Percentiles rank a stretch among this genome's conserved stretches.
phyloP scores from a whole-genome alignment of 2,797 vertebrate species.

The Zalophus californianus region DNA sequence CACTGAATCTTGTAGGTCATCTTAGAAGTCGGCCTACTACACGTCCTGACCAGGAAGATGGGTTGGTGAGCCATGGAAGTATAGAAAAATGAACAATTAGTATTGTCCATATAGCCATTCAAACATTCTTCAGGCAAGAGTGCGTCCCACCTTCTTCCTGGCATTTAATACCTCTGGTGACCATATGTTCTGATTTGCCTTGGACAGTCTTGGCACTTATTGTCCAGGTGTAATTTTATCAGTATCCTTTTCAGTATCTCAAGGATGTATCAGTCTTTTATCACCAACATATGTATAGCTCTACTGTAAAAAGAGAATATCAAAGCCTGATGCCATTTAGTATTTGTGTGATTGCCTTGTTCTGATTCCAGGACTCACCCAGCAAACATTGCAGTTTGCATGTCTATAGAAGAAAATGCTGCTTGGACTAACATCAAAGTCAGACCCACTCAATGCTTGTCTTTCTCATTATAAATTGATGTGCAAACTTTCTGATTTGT shows the following conservation, averaged over 20 bases:
- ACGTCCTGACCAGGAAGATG: neutral
- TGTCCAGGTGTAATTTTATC: neutral
- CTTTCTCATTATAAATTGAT: constrained; percentile 54
- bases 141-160: neutral
- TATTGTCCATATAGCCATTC: neutral
- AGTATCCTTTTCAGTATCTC: neutral
- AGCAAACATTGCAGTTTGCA: constrained; percentile 36
- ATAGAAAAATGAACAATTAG: neutral
- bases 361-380: neutral
- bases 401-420: neutral
- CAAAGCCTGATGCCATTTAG: neutral
- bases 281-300: constrained; percentile 12
- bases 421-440: neutral
- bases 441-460: neutral
- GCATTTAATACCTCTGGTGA: neutral
- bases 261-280: neutral
- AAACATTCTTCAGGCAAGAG: neutral
- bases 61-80: neutral
- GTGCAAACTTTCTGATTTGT: neutral
- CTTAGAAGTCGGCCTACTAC: neutral
- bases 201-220: neutral
- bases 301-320: neutral
- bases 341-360: constrained; percentile 31
- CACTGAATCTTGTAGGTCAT: neutral
- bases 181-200: neutral